Evolutionary conservation across 2,113 vertebrate species (phyloP), one percentile per base, ranked within the genome.

Genomic region (Mesitornis unicolor): DNA sequence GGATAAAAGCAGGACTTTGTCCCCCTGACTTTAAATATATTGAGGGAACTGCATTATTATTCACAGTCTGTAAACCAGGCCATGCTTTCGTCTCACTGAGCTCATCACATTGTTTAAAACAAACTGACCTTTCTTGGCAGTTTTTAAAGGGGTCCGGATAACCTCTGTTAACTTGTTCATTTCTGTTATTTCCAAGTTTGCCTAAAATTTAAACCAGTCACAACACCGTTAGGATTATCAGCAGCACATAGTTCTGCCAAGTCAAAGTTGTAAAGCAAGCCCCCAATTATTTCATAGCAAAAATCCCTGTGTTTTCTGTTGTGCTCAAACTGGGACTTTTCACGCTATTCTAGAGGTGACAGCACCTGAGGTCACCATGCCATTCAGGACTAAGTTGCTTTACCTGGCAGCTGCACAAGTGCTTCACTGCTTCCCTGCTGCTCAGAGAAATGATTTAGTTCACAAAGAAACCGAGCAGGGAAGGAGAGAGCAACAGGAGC

Each of bases 131-230:
- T 93, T 96, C 47, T 35, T 97, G 59, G 93, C 5, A 20, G 94
- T 40, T 82, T 97, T 98, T 60, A 98, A 91, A 6, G 97, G 98
- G 40, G 95, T 97, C 80, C 95, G 96, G 71, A 97, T 96, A 89
- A 97, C 97, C 96, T 97, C 96, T 88, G 97, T 97, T 92, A 97
- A 33, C 35, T 97, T 98, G 79, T 97, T 95, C 93, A 98, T 98
- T 97, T 98, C 97, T 86, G 88, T 95, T 90, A 98, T 97, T 87
- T 98, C 98, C 80, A 94, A 78, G 51, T 98, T 97, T 35, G 90
- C 97, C 98, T 98, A 74, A 86, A 90, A 93, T 80, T 48, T 80
- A 74, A 86, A 68, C 45, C 8, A 86, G 43, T 14, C n/a, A 89
- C 5, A 18, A 86, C 35, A 96, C 51, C n/a, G 26, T 24, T 33